Percentiles rank a stretch among this genome's conserved stretches.
Evolutionary conservation across 2,888 invertebrate species (phyloP).

Genomic region (Polia nebulosa): DNA sequence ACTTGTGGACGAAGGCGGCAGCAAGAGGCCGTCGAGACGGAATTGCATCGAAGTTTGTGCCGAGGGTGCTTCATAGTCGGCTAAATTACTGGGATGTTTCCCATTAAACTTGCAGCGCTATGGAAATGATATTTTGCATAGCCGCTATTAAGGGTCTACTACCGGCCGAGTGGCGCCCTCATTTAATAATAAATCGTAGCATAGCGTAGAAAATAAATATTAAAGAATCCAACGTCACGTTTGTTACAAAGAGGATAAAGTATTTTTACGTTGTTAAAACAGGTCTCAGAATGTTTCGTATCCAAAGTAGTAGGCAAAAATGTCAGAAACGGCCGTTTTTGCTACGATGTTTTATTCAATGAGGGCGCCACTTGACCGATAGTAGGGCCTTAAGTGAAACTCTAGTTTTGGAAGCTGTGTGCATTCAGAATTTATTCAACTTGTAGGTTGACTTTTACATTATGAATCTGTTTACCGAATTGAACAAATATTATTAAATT

Average conservation of each 20-base stretch:
- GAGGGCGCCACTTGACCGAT: no score
- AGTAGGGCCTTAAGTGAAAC: no score
- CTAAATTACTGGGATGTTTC: slow-evolving; percentile 74
- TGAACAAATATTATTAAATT: slow-evolving; percentile 60
- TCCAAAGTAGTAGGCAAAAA: no score
- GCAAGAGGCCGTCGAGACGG: slow-evolving; percentile 58
- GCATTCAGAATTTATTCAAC: slow-evolving; percentile 4
- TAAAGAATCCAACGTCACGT: no score
- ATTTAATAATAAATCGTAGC: no score
- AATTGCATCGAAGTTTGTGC: slow-evolving; percentile 68
- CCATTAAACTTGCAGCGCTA: slow-evolving; percentile 69
- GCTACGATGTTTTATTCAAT: no score
- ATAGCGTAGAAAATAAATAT: no score
- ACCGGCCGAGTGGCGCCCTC: no score
- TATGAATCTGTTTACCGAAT: slow-evolving; percentile 6
- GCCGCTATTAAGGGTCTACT: slow-evolving; percentile 38
- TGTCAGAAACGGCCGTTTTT: no score
- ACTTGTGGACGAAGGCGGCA: slow-evolving; percentile 55
- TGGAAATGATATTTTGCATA: slow-evolving; percentile 45
- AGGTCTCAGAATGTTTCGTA: no score
- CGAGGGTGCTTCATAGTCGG: slow-evolving; percentile 63
- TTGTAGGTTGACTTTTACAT: not conserved
- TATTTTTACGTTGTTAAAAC: no score
- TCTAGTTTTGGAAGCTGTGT: slow-evolving; percentile 6
- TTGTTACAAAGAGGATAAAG: no score